Evolutionary conservation across 2,113 vertebrate genomes (phyloP), one percentile per base, ranked within the genome.

Genomic region (Nansenia antarctica): DNA sequence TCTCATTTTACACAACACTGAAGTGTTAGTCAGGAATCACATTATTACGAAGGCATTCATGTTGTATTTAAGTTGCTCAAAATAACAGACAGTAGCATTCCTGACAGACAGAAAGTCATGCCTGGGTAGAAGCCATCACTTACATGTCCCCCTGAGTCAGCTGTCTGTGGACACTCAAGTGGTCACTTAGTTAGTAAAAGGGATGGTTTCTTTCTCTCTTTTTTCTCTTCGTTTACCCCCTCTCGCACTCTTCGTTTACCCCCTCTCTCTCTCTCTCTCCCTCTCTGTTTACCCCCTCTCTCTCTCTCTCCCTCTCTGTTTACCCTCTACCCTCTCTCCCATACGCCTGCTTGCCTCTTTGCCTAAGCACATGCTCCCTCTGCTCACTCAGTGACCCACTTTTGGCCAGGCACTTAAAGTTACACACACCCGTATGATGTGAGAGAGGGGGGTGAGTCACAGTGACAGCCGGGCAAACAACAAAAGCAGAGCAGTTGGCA

Each of bases 91-190:
- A 32, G 35, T 20, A 22, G n/a, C n/a, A n/a, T n/a, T n/a, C n/a
- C n/a, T 34, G 24, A 9, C 26, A 60, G 69, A 18, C 64, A 78
- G 67, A 79, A 60, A 80, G 70, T 61, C 80, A 80, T 74, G 81
- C 85, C 79, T 73, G 62, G 73, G 69, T n/a, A 85, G 64, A 78
- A 77, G 65, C 76, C 73, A 68, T 67, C 78, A 87, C 87, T 88
- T 88, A 87, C 87, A 86, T 86, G 80, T 88, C 67, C 81, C 74
- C 83, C 75, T 84, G 88, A 84, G 82, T 87, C 79, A 84, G 80
- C 84, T 72, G 64, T 85, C 84, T 72, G 64, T 85, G 86, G 88
- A 84, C 85, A 83, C 79, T 83, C 82, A 86, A 88, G 82, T 85
- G 80, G 83, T 69, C 87, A 86, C 84, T 89, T 83, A n/a, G 83